phyloP scores from a whole-genome alignment of 1,140 invertebrate genomes.

The Rhyacophila brunnea region DNA sequence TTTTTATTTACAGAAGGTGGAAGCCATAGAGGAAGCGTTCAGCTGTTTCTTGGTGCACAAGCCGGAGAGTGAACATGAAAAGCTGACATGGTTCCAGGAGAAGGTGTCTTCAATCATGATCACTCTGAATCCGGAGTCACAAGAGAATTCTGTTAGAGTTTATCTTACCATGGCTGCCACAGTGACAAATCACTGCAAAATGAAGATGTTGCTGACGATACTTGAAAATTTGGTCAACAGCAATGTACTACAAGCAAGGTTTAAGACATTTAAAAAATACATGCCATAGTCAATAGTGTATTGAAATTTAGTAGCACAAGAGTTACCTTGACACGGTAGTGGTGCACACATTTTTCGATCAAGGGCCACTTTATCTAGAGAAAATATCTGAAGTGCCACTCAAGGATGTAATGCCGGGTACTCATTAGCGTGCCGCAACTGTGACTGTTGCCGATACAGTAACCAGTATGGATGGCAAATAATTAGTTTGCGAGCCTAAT shows the following conservation, averaged over 20 bases:
- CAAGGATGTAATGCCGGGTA: too few species aligned
- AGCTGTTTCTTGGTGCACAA: slow-evolving; percentile 79
- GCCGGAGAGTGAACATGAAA: slow-evolving; percentile 64
- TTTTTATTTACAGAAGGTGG: slow-evolving; percentile 64
- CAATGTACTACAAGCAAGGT: slow-evolving; percentile 65
- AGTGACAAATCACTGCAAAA: slow-evolving; percentile 67
- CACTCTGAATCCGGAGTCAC: slow-evolving; percentile 62
- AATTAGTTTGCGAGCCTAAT: too few species aligned
- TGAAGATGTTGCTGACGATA: slow-evolving; percentile 70
- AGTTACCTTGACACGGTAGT: too few species aligned
- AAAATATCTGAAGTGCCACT: too few species aligned
- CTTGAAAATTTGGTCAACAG: slow-evolving; percentile 71
- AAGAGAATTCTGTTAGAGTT: slow-evolving; percentile 68
- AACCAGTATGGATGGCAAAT: too few species aligned
- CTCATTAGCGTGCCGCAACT: too few species aligned
- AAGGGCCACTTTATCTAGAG: too few species aligned
- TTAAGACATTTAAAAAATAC: too few species aligned
- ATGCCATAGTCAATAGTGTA: background rate
- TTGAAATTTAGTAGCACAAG: too few species aligned
- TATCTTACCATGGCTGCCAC: slow-evolving; percentile 69
- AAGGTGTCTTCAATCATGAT: slow-evolving; percentile 56
- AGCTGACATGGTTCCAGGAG: slow-evolving; percentile 63
- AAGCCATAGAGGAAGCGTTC: slow-evolving; percentile 83
- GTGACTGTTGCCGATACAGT: too few species aligned
- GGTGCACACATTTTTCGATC: too few species aligned